These are phyloP conservation scores for Andrena haemorrhoa DNA, from an alignment of 2,888 invertebrate species.

Conservation along the genomic window DNA sequence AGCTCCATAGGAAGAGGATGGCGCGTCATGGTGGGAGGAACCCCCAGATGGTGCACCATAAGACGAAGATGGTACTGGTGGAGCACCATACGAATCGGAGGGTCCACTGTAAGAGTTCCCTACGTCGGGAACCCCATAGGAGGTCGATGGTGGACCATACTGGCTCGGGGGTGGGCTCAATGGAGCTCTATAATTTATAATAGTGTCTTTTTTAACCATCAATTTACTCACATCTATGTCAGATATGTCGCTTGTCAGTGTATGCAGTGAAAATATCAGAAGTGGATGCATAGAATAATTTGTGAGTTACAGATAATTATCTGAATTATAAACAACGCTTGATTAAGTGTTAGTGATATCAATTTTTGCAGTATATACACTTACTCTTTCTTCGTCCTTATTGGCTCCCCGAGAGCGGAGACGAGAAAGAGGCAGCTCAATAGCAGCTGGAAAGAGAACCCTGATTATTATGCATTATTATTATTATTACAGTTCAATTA, in stretches of 20 bases:
- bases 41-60: slow-evolving; percentile 64
- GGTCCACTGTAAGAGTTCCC: slow-evolving; percentile 66
- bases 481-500: background rate
- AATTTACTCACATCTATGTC: background rate
- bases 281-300: too few relatives aligned
- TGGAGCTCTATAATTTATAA: slow-evolving; percentile 71
- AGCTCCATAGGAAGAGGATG: slow-evolving; percentile 56
- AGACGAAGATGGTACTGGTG: slow-evolving; percentile 52
- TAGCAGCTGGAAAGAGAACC: slow-evolving; percentile 86
- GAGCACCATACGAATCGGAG: slow-evolving; percentile 64
- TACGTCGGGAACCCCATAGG: slow-evolving; percentile 74
- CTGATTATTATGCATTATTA: slow-evolving; percentile 7
- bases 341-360: background rate
- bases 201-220: background rate
- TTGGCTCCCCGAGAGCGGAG: slow-evolving; percentile 82
- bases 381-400: slow-evolving; percentile 82
- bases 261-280: too few relatives aligned
- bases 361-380: slow-evolving; percentile 50
- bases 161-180: slow-evolving; percentile 64
- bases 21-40: slow-evolving; percentile 53
- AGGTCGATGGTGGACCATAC: slow-evolving; percentile 74
- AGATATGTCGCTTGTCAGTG: background rate
- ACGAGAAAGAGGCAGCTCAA: slow-evolving; percentile 87
- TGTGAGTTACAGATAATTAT: too few relatives aligned
- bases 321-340: too few relatives aligned